Evolutionary conservation across 2,888 invertebrate species (phyloP), one percentile per base, ranked within the genome.

Genomic region (Caenorhabditis wallacei): DNA sequence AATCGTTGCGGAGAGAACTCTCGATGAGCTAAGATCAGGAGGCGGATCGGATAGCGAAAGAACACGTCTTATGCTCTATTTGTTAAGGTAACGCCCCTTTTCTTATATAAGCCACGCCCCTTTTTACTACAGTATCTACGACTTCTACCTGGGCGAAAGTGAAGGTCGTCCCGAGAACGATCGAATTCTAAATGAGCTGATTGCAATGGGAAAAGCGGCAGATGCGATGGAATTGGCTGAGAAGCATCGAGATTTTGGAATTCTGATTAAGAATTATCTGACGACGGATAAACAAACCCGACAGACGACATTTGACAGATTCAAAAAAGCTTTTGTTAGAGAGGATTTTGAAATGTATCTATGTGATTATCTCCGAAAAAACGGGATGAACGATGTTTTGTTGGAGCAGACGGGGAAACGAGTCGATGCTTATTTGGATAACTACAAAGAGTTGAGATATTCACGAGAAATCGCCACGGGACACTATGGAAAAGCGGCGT

Each of bases 271-370:
- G 40, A 66, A 63, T 24, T 63, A 56, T 18, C 20, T 84, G 37
- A 20, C 13, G 4, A 53, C 68, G 0, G 84, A 80, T 10, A 18
- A 16, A 1, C 16, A 1, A 1, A 48, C 61, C 1, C 46, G 84
- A 10, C 80, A 80, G 48, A 68, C 66, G 22, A 48, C 63, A 16
- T 71, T 84, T 13, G 80, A 80, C 3, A 48, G 71, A 30, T 76
- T 59, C 71, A 84, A 84, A 57, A 75, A 76, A 22, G 24, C 53
- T 54, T 84, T 30, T 48, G 71, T 51, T 20, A 40, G 59, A 1
- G 59, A 84, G 26, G 84, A 84, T 30, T 84, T 84, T 18, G 84
- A 84, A 43, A 80, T 84, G 84, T 84, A 80, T 48, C n/a, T 84
- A 20, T 84, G 84, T 22, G 56, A 84, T 43, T 84, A 80, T 59